Base-by-base conservation (phyloP, 2,797 vertebrate genomes). In the Phaenicophaeus curvirostris region DNA sequence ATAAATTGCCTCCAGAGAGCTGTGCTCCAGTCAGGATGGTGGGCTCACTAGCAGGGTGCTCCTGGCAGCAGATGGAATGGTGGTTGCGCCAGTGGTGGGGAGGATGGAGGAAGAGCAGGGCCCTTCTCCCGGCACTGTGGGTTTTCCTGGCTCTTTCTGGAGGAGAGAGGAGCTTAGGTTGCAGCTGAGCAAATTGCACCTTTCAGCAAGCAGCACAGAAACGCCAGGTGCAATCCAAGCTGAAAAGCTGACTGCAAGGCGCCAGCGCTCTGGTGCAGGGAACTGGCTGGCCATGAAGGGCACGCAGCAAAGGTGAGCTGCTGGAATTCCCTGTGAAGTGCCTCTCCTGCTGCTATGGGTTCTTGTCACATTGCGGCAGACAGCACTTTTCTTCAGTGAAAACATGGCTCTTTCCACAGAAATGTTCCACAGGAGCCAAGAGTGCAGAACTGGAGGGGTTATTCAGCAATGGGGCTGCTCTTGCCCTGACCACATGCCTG, bases 231-330 rank as follows among this genome's bases (percentile, higher is more conserved):
- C 76, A 44, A 12, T 39, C 63, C 68, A 18, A 85, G 90, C 68
- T 20, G 71, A 48, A 13, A 53, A 59, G 50, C 85, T 58, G 92
- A 35, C 65, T 61, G 72, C 53, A 16, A 53, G 90, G 92, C 2
- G 1, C 71, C 9, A 3, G 39, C 0, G 6, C 35, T 66, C 46
- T 72, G 1, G 3, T 0, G 0, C 18, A 44, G 41, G n/a, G 50
- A 93, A 19, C 30, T 5, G 20, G 31, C 88, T 39, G 55, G 31
- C 67, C 1, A 1, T 67, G 88, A 90, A 93, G 80, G 90, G 37
- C 87, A 66, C 0, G 0, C 5, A 0, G 50, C 73, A 84, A 72
- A 84, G 71, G 28, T 1, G 0, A 57, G 83, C 67, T 44, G 44
- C 71, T 0, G 31, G 74, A 67, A 41, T 82, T 63, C 68, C 55